Evolutionary conservation across 2,113 vertebrate species (phyloP).

Genomic region (Antennarius striatus): DNA sequence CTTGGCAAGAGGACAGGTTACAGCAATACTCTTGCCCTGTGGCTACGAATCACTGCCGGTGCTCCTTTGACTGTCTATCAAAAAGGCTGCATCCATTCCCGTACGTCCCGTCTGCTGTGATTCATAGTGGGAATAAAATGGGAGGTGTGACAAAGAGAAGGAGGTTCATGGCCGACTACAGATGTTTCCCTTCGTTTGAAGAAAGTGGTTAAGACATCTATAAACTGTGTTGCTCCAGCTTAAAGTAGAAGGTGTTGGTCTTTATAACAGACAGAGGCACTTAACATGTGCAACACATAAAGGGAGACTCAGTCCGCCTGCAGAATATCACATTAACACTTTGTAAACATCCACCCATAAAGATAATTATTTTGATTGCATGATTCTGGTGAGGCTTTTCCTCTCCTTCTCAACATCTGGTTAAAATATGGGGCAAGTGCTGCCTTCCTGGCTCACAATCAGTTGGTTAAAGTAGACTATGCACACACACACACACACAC

Average conservation of each 20-base stretch:
- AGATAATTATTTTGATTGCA: conserved; percentile 83
- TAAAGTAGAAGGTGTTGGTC: conserved; percentile 39
- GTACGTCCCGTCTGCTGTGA: conserved; percentile 41
- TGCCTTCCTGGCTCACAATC: conserved; percentile 83
- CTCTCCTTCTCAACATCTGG: conserved; percentile 88
- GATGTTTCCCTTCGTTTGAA: conserved; percentile 24
- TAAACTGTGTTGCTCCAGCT: conserved; percentile 29
- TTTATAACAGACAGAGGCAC: conserved; percentile 59
- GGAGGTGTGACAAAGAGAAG: conserved; percentile 5
- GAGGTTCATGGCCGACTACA: conserved; percentile 16
- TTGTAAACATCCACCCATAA: conserved; percentile 78
- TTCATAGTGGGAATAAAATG: conserved; percentile 42
- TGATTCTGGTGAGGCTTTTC: conserved; percentile 77
- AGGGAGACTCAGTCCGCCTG: conserved; percentile 60
- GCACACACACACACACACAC: conserved; percentile 31
- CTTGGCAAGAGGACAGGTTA: conserved; percentile 58
- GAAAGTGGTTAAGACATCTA: conserved; percentile 36
- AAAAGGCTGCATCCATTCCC: conserved; percentile 45
- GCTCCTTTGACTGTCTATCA: conserved; percentile 49
- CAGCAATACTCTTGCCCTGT: conserved; percentile 41
- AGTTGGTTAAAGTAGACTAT: conserved; percentile 83
- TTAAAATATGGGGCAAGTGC: conserved; percentile 88
- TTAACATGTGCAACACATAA: conserved; percentile 65
- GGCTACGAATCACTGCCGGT: conserved; percentile 60
- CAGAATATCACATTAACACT: conserved; percentile 77